Evolutionary conservation across 2,113 vertebrate genomes (phyloP), one percentile per base, ranked within the genome.

Genomic region (Anolis sagrei): DNA sequence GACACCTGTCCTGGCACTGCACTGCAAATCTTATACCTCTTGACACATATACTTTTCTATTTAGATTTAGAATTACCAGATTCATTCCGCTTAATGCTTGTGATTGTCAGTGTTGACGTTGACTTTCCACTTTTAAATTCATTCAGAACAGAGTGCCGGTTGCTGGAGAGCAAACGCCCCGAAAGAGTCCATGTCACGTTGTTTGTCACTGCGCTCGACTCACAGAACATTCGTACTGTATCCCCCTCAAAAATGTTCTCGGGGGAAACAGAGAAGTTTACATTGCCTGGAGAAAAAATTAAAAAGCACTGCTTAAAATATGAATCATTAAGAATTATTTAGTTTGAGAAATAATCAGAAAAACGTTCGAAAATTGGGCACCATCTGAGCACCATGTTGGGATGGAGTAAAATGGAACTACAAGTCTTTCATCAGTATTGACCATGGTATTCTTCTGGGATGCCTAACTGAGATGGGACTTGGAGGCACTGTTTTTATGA

Each of bases 171-270:
- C 1, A 49, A 61, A 32, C 9, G 23, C 11, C 73, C 51, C 0
- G 16, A 32, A 0, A 87, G 76, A 25, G 86, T 39, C 97, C 97
- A 97, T 58, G 88, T 91, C 1, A 48, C 85, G 0, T 92, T 93
- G 36, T 76, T 27, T 49, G 87, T 88, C 0, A 21, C 0, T 1
- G 91, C 14, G 14, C 89, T 93, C 3, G 76, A 92, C 76, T 91
- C 87, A 89, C 96, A 97, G 14, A 2, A 79, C 54, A 97, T 81
- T 1, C 0, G 90, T 27, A 96, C 91, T 0, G 85, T 95, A 66
- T 97, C 96, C 4, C 96, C 96, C 90, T 94, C 91, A 81, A 94
- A 95, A 90, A 96, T 82, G 49, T 83, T 23, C 0, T 6, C 83
- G 14, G 96, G 96, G 5, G 0, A 86, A 61, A 95, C 18, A 0